Evolutionary conservation across 2,888 invertebrate species (phyloP), one percentile per base, ranked within the genome.

Genomic region (Ditula angustiorana): DNA sequence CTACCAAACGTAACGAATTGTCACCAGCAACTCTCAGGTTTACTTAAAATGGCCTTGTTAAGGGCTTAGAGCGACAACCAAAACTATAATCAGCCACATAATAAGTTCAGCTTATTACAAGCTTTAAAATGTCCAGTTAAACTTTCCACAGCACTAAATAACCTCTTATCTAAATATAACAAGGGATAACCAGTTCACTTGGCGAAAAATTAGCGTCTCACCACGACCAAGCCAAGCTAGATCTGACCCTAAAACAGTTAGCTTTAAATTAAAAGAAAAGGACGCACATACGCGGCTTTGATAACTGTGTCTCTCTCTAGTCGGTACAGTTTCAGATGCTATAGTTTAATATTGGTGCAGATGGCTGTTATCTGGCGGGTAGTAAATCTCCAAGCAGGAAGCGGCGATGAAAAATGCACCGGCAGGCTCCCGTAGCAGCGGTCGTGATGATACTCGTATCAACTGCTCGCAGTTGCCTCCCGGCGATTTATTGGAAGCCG

Each of bases 331-430:
- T 62, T 62, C 24, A 35, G 60, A 52, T 53, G 53, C 61, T 55
- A 35, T 26, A 47, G 57, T 63, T 63, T 59, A 64, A 64, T 58
- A 62, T 61, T 52, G 71, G 67, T 72, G 76, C 77, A 80, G 78
- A 81, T 82, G 78, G 74, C 71, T 72, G 71, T 77, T 80, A 85
- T 82, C 82, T 77, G 30, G 53, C 57, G 57, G 69, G 70, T 69
- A 74, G 76, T 86, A 85, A 86, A 85, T 86, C 82, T 80, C 66
- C 37, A 59, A 73, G 70, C 76, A 80, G 82, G 86, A 84, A 85
- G 80, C 76, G 63, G 63, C 65, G 76, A 79, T 84, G 86, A 86
- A 86, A 86, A 86, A 85, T 84, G 72, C 71, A 70, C 72, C 73
- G 68, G 68, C 75, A 68, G 71, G 70, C 68, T 71, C 69, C 72